Percentiles rank a stretch among this genome's conserved stretches.
phyloP scores from a whole-genome alignment of 2,888 invertebrate genomes.

The Cerastis leucographa region DNA sequence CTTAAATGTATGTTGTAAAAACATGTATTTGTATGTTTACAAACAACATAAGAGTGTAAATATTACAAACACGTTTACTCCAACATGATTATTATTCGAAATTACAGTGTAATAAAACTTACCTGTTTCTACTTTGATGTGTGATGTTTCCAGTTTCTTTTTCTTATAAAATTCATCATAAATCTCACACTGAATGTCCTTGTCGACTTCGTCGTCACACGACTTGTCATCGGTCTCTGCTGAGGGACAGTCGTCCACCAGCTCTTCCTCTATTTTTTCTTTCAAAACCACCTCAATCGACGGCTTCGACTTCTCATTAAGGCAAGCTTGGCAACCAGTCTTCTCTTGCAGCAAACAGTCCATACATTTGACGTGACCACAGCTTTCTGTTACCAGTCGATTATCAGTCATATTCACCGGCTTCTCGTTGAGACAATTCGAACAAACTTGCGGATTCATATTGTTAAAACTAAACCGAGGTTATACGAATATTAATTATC shows the following conservation, averaged over 20 bases:
- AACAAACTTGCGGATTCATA: slow-evolving; percentile 89
- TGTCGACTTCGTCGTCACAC: slow-evolving; percentile 57
- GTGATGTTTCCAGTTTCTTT: slow-evolving; percentile 83
- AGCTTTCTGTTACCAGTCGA: slow-evolving; percentile 93
- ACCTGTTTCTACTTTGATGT: slow-evolving; percentile 84
- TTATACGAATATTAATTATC: slow-evolving; percentile 62
- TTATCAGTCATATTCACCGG: slow-evolving; percentile 90
- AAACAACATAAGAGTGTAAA: background rate
- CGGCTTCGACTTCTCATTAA: slow-evolving; percentile 64
- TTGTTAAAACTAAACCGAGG: slow-evolving; percentile 75
- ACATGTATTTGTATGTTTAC: slow-evolving; percentile 16
- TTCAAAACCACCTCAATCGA: slow-evolving; percentile 53
- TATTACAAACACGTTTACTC: background rate
- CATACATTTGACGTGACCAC: slow-evolving; percentile 95
- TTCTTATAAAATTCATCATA: slow-evolving; percentile 75
- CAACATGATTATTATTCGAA: slow-evolving; percentile 19
- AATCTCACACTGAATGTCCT: slow-evolving; percentile 57
- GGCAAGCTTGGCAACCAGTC: slow-evolving; percentile 91
- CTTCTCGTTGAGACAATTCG: slow-evolving; percentile 91
- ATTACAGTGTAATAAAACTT: slow-evolving; percentile 23
- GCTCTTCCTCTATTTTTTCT: slow-evolving; percentile 57
- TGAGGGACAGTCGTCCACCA: slow-evolving; percentile 51
- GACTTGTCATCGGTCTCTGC: slow-evolving; percentile 60
- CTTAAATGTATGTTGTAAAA: background rate
- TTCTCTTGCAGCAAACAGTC: slow-evolving; percentile 93